Percentiles rank a stretch among this genome's conserved stretches.
phyloP scores from a whole-genome alignment of 2,888 invertebrate species.

The Cheilosia urbana region DNA sequence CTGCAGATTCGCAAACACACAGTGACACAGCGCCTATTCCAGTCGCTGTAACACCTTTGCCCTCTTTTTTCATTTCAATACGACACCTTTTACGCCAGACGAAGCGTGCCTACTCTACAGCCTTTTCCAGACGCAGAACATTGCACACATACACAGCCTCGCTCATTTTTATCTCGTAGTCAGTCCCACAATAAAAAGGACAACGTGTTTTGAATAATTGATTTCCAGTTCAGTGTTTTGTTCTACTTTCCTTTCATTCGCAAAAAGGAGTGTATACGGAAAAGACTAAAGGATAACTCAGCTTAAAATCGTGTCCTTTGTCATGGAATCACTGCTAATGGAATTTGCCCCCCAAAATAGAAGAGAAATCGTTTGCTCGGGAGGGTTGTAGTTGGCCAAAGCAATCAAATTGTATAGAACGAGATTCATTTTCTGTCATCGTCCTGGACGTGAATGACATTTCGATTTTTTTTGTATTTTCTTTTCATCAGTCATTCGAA shows the following conservation, averaged over 20 bases:
- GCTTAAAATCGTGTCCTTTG: slow-evolving; percentile 72
- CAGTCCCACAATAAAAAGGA: slow-evolving; percentile 61
- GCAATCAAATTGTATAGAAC: slow-evolving; percentile 66
- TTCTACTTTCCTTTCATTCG: slow-evolving; percentile 25
- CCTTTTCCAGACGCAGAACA: background rate
- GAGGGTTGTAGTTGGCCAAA: slow-evolving; percentile 51
- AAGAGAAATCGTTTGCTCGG: slow-evolving; percentile 5
- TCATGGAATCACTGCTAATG: slow-evolving; percentile 73
- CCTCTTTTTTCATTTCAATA: slow-evolving; percentile 33
- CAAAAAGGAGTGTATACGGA: slow-evolving; percentile 11
- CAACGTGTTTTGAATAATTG: slow-evolving; percentile 74
- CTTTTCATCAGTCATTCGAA: slow-evolving; percentile 11
- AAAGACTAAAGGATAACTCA: slow-evolving; percentile 66
- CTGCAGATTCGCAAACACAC: background rate
- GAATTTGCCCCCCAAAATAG: slow-evolving; percentile 51
- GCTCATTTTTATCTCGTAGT: slow-evolving; percentile 66
- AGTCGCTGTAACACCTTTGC: background rate
- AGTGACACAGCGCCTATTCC: background rate
- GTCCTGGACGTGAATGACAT: slow-evolving; percentile 70
- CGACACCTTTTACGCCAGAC: slow-evolving; percentile 28
- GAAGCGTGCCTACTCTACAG: slow-evolving; percentile 6
- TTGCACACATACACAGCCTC: background rate
- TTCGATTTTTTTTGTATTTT: slow-evolving; percentile 34
- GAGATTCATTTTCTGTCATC: slow-evolving; percentile 74
- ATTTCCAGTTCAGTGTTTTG: slow-evolving; percentile 69